Evolutionary conservation across 2,113 vertebrate genomes (phyloP), one percentile per base, ranked within the genome.

Genomic region (Hymenochirus boettgeri): DNA sequence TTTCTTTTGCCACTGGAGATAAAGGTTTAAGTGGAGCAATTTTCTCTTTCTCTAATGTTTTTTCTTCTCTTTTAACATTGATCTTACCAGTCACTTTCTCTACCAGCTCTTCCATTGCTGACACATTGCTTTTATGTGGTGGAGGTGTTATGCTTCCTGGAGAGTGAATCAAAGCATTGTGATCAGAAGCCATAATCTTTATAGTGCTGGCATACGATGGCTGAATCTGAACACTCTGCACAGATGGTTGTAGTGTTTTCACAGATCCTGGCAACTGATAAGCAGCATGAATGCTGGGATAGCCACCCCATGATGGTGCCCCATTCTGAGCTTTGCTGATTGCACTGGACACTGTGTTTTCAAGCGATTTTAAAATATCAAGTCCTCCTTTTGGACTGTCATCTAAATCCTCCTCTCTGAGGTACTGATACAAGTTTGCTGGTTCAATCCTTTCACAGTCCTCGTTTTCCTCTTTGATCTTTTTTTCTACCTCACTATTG

Each of bases 261-360:
- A 92, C 76, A 2, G 90, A 71, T 52, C 96, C 92, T 0, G 96
- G 95, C 65, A 99, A 91, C 80, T 99, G 96, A 80, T 99, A 99
- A 65, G 96, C 96, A 1, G 96, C 96, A 15, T 99, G 96, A 75
- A 99, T 99, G 77, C 96, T 99, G 58, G 96, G 92, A 79, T 99
- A 99, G 23, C 96, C 96, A 2, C 96, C 95, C 96, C 96, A 99
- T 1, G 94, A 97, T 54, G 96, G 96, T 0, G 96, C 89, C 1
- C 96, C 96, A 0, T 97, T 98, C 85, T 99, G 96, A 65, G 96
- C 96, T 67, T 99, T 99, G 83, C 89, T 99, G 84, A 99, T 99
- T 73, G 96, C 96, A 37, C 92, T 93, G 61, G 94, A 93, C 62
- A 99, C 96, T 0, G 96, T 97, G 74, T 98, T 98, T 81, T 98